A percentile compares a stretch with the other conserved stretches of the same genome.
Conservation (phyloP, 2,888 invertebrate species). For the Hyalella azteca region DNA sequence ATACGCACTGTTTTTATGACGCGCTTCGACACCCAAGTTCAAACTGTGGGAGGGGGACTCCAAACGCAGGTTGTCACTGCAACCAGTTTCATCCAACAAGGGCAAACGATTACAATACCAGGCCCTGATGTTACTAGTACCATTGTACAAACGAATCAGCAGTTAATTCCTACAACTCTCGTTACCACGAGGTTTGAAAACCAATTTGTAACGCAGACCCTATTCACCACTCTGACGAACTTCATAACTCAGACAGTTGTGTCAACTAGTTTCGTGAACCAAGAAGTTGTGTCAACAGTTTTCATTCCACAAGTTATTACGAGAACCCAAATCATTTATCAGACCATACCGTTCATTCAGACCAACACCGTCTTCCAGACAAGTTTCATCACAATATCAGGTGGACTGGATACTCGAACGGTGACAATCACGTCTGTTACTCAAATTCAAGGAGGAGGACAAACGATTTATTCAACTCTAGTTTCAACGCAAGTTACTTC, state of each 20-base stretch:
- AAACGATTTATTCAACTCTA: slow-evolving; percentile 39
- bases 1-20: slow-evolving; percentile 34
- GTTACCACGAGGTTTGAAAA: slow-evolving; percentile 48
- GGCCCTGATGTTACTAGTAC: slow-evolving; percentile 43
- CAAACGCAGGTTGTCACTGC: slow-evolving; percentile 42
- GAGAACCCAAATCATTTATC: slow-evolving; percentile 42
- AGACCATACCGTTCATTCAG: slow-evolving; percentile 46
- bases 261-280: slow-evolving; percentile 42
- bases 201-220: slow-evolving; percentile 40
- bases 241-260: slow-evolving; percentile 42
- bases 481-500: slow-evolving; percentile 43
- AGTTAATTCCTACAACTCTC: slow-evolving; percentile 44
- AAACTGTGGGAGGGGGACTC: slow-evolving; percentile 44
- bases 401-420: slow-evolving; percentile 38
- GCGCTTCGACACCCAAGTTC: slow-evolving; percentile 43
- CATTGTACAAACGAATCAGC: slow-evolving; percentile 43
- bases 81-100: slow-evolving; percentile 42
- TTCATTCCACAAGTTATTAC: slow-evolving; percentile 44
- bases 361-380: slow-evolving; percentile 51
- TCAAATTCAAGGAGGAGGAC: slow-evolving; percentile 48
- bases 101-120: slow-evolving; percentile 41
- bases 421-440: slow-evolving; percentile 44
- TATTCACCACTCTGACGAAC: slow-evolving; percentile 46
- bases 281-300: slow-evolving; percentile 45
- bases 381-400: slow-evolving; percentile 42